Evolutionary conservation across 2,797 vertebrate species (phyloP).

Genomic region (Danio albolineatus): DNA sequence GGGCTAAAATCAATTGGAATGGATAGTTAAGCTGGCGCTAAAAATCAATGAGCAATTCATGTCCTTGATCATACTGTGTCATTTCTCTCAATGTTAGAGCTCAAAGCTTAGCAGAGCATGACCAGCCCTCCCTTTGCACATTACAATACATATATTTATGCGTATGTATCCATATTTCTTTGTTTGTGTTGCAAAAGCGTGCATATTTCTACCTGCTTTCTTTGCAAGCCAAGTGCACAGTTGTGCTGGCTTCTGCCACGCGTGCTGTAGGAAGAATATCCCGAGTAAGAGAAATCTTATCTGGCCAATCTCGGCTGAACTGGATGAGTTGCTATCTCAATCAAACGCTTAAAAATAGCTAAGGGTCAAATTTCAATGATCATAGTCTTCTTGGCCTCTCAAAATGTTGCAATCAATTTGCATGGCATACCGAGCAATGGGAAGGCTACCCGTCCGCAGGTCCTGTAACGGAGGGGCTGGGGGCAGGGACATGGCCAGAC

Average conservation of each 20-base stretch:
- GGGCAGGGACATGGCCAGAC: conserved; percentile 63
- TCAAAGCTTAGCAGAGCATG: conserved; percentile 70
- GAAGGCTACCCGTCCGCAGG: conserved; percentile 43
- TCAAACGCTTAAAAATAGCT: conserved; percentile 80
- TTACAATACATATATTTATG: conserved; percentile 49
- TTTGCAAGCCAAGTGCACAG: not conserved
- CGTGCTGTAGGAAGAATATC: conserved; percentile 32
- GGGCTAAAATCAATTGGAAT: conserved; percentile 87
- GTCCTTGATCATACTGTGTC: conserved; percentile 87
- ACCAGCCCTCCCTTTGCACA: conserved; percentile 58
- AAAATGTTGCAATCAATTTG: conserved; percentile 75
- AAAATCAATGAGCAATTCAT: conserved; percentile 89
- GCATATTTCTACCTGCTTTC: conserved; percentile 13
- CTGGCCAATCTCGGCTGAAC: conserved; percentile 64
- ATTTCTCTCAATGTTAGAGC: conserved; percentile 82
- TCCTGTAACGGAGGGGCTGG: conserved; percentile 43
- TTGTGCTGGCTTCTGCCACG: conserved; percentile 26
- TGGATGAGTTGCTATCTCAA: conserved; percentile 76
- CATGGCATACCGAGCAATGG: conserved; percentile 59
- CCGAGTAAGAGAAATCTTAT: conserved; percentile 66
- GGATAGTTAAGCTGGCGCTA: conserved; percentile 86
- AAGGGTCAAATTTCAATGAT: conserved; percentile 75
- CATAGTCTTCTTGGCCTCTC: conserved; percentile 71
- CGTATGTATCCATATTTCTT: conserved; percentile 27
- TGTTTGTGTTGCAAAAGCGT: not conserved